A percentile compares a stretch with the other conserved stretches of the same genome.
Conservation (phyloP, 2,113 vertebrate species). For the Gila orcuttii region DNA sequence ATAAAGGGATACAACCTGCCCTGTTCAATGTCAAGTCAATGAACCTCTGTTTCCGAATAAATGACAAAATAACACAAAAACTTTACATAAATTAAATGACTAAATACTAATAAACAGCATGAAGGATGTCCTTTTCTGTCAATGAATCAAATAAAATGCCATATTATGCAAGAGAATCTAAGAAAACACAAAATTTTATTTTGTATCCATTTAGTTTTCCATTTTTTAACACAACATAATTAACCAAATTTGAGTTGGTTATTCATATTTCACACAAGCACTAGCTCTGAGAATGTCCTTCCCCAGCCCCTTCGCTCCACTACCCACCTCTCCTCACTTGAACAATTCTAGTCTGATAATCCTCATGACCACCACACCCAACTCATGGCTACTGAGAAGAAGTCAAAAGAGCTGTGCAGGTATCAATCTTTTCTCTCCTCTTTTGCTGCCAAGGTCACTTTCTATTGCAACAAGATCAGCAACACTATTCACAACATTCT, state of each 20-base stretch:
- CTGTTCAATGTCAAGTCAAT: neutral
- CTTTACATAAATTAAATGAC: neutral
- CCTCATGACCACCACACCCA: neutral
- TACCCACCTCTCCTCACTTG: neutral
- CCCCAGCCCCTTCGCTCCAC: neutral
- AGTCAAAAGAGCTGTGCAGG: neutral
- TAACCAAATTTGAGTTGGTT: too few species aligned
- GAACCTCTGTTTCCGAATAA: neutral
- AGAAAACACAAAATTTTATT: neutral
- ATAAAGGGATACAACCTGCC: neutral
- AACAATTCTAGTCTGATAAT: neutral
- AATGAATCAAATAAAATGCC: neutral
- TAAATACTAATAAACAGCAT: too few species aligned
- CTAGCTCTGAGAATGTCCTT: too few species aligned
- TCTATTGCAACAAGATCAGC: neutral
- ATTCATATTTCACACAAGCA: too few species aligned
- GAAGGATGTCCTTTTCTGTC: too few species aligned
- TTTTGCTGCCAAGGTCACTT: neutral
- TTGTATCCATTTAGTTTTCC: neutral
- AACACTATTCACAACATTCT: constrained; percentile 21
- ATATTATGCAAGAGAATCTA: neutral
- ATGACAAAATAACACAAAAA: neutral
- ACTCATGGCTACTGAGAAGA: neutral
- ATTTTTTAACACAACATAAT: too few species aligned
- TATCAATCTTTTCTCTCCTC: neutral